phyloP scores from a whole-genome alignment of 2,797 vertebrate species.

The Tragelaphus eurycerus region DNA sequence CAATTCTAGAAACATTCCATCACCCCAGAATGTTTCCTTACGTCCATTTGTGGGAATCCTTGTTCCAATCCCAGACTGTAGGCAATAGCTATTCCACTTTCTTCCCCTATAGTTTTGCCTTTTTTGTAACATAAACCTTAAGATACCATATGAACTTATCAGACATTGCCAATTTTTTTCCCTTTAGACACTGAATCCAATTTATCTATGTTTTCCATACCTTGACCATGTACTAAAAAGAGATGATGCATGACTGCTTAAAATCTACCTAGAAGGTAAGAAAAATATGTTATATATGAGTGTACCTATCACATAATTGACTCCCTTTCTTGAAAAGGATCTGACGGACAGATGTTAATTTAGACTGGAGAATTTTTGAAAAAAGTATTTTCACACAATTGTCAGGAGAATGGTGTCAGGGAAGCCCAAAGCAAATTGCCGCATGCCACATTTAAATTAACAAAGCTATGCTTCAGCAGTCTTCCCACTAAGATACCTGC shows the following conservation, averaged over 20 bases:
- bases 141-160: background rate
- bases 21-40: background rate
- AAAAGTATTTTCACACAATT: background rate
- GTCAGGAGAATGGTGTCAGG: background rate
- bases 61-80: background rate
- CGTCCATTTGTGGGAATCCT: background rate
- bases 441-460: background rate
- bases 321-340: background rate
- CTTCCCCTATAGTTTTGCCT: background rate
- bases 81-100: background rate
- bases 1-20: background rate
- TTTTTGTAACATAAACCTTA: background rate
- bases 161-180: background rate
- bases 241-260: background rate
- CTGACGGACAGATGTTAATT: constrained; percentile 24
- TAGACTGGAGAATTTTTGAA: background rate
- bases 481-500: background rate
- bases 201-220: background rate
- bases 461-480: background rate
- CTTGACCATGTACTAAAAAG: background rate
- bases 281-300: background rate
- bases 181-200: background rate
- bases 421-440: background rate
- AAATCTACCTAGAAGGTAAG: background rate
- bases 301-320: background rate